These are phyloP conservation scores for Sesia apiformis DNA, from an alignment of 2,888 invertebrate species.

Conservation along the genomic window DNA sequence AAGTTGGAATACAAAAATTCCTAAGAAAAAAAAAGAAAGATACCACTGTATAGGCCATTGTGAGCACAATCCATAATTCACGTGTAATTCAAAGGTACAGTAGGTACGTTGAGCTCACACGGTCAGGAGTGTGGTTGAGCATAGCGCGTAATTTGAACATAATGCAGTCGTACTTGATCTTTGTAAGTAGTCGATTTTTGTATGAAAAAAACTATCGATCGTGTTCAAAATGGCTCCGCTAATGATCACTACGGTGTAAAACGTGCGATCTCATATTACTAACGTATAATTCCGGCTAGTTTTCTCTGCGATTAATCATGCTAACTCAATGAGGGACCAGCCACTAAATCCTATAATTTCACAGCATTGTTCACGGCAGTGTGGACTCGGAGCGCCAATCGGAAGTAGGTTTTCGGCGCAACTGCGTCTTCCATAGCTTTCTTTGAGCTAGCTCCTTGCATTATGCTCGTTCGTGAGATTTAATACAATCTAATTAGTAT, in stretches of 20 bases:
- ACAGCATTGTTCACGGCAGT: slow-evolving; percentile 51
- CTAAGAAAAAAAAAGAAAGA: background rate
- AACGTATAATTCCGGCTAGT: slow-evolving; percentile 48
- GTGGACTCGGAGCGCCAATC: slow-evolving; percentile 34
- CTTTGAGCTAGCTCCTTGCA: slow-evolving; percentile 12
- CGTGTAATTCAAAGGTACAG: slow-evolving; percentile 16
- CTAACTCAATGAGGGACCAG: slow-evolving; percentile 54
- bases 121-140: slow-evolving; percentile 28
- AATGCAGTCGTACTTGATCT: slow-evolving; percentile 33
- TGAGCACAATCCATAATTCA: background rate
- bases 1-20: background rate
- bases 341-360: slow-evolving; percentile 63
- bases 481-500: background rate
- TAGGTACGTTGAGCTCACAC: slow-evolving; percentile 32
- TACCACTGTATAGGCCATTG: background rate
- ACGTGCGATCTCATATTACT: slow-evolving; percentile 49
- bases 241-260: slow-evolving; percentile 43
- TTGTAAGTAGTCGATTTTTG: slow-evolving; percentile 18
- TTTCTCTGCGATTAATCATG: slow-evolving; percentile 67
- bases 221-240: slow-evolving; percentile 43
- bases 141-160: slow-evolving; percentile 40
- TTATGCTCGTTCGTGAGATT: background rate
- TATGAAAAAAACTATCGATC: slow-evolving; percentile 30
- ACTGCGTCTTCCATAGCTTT: slow-evolving; percentile 35
- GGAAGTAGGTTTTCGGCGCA: slow-evolving; percentile 66